Evolutionary conservation across 2,797 vertebrate species (phyloP).

Genomic region (Synaphobranchus kaupii): DNA sequence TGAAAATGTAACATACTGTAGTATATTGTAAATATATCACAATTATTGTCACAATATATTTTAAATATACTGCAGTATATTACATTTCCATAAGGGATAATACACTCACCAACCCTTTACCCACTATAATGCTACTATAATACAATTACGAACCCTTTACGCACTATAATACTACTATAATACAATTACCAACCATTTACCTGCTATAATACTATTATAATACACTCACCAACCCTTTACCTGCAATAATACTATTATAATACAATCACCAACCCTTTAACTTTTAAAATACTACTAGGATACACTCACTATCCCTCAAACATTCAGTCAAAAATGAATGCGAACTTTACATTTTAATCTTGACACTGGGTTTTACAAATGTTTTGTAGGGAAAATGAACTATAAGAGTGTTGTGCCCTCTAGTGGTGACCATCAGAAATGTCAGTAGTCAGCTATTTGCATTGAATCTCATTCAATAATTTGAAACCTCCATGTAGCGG

Average conservation of each 20-base stretch:
- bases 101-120: too few species aligned
- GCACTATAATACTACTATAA: conserved; percentile 19
- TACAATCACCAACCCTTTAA: background rate
- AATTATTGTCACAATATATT: too few species aligned
- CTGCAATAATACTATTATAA: conserved; percentile 42
- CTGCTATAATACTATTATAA: background rate
- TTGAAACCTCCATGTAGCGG: background rate
- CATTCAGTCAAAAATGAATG: background rate
- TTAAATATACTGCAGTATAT: too few species aligned
- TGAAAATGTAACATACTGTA: too few species aligned
- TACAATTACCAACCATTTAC: background rate
- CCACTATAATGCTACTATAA: background rate
- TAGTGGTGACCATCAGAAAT: conserved; percentile 9
- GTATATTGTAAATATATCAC: too few species aligned
- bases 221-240: conserved; percentile 50
- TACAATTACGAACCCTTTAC: conserved; percentile 52
- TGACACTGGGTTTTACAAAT: background rate
- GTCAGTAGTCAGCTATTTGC: background rate
- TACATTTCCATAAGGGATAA: too few species aligned
- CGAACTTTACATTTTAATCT: background rate
- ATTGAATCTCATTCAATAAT: background rate
- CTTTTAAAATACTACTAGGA: background rate
- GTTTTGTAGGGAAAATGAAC: background rate
- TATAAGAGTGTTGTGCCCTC: conserved; percentile 13
- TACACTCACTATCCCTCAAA: background rate